Base-by-base conservation (phyloP, 1,140 invertebrate genomes). In the Panagrolaimus sp. region DNA sequence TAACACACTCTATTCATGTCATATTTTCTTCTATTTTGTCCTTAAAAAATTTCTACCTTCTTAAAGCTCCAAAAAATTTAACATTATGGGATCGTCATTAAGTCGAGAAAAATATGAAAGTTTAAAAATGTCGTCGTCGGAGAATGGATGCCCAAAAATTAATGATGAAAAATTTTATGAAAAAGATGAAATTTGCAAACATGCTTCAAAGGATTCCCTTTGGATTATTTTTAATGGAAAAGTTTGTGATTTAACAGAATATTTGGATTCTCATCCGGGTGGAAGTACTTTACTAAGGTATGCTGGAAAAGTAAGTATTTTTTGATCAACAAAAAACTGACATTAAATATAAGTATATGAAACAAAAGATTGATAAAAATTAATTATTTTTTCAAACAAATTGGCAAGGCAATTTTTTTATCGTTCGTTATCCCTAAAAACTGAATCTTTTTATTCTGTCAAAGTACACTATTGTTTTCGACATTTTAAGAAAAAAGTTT, bases 201-300 rank as follows among this genome's bases (percentile, higher is more conserved):
- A 68, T 44, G 21, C 66, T 32, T 32, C 58, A n/a, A n/a, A 55
- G 0, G 58, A 63, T 17, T 21, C n/a, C 9, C 24, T 62, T 3
- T 68, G 67, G 67, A 62, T 68, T 21, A 62, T 68, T 17, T 52
- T 43, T 46, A 44, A 68, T 24, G 48, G 48, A 64, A 32, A 62
- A n/a, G 67, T 68, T 65, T 10, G n/a, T 24, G 52, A 63, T 62
- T n/a, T 43, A 38, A 62, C 28, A 5, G 21, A 62, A 3, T 45
- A 68, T 68, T 52, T 62, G 7, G 15, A 43, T 1, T n/a, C 48
- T 6, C 67, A 68, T 63, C 67, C 67, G 12, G 67, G 67, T 17
- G 67, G 67, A 17, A 32, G 21, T 5, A 52, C 67, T 9, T 15
- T 68, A 17, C 24, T 68, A n/a, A 58, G 38, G 7, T 43, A 68